Conservation (phyloP, 1,140 invertebrate genomes). For the Pantala flavescens region DNA sequence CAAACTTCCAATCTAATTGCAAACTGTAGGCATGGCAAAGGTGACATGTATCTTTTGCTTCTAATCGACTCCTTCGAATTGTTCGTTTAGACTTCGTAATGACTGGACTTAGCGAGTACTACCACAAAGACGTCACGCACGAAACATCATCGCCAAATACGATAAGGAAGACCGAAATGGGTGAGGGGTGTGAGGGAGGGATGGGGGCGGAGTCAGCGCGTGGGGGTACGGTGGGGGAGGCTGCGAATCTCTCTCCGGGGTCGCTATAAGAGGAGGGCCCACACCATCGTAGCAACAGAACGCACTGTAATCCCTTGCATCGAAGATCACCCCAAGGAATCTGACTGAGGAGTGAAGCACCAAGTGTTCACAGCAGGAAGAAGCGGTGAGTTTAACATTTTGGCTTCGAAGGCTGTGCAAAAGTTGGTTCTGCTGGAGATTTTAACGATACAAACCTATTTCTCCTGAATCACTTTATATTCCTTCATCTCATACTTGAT, state of each 20-base stretch:
- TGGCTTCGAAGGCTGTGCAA: not conserved
- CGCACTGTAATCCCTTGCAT: not conserved
- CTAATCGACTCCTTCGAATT: no score
- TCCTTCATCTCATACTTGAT: no score
- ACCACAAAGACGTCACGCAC: not conserved
- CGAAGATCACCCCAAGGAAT: not conserved
- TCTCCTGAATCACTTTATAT: not conserved
- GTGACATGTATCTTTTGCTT: no score
- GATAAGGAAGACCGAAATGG: not conserved
- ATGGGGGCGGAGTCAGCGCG: not conserved
- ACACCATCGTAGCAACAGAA: not conserved
- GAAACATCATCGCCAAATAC: not conserved
- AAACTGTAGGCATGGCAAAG: no score
- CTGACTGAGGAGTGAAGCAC: not conserved
- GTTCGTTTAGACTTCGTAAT: not conserved
- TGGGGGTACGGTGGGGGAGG: not conserved
- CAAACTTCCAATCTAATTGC: no score
- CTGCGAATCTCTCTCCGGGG: not conserved
- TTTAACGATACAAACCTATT: not conserved
- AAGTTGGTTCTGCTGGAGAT: not conserved
- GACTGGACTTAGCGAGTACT: not conserved
- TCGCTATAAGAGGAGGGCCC: not conserved
- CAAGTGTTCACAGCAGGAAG: not conserved
- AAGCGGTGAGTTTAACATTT: not conserved
- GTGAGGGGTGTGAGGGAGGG: not conserved